Evolutionary conservation across 2,113 vertebrate genomes (phyloP), one percentile per base, ranked within the genome.

Genomic region (Saccopteryx bilineata): DNA sequence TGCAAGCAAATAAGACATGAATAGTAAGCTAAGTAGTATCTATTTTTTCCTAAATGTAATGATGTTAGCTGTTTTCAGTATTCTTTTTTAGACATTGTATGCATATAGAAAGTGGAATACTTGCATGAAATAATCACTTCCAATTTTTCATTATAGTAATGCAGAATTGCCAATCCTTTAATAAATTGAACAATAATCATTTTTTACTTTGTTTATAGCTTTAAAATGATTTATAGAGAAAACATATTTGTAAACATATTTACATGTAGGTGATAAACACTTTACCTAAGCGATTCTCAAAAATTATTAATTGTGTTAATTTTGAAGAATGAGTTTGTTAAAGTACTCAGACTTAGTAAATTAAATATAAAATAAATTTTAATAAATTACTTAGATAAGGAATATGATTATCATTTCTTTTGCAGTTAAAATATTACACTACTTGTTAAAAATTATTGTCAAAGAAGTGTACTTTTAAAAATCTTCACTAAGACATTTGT

Each of bases 1-100:
- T 13, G 90, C 63, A 3, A 72, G 50, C 18, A 60, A 69, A 13
- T 28, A 85, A 92, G 46, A 90, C 1, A 15, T 83, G 24, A 72
- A 61, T 65, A 95, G 82, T 92, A 28, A 69, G 88, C 15, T 97
- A 24, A 96, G 24, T 68, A 61, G 14, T 85, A 50, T 83, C n/a
- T 97, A 83, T 94, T 9, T 82, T 85, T 58, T 10, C 12, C 33
- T 52, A 81, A 97, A 80, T 31, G 39, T 33, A 75, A 90, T 79
- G 4, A 17, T 71, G 19, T 90, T 88, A 90, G 50, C 66, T 95
- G 82, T 58, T 96, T 54, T 50, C 28, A 60, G 1, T 78, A 31
- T 33, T 91, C 76, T 95, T 58, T 95, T 58, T 48, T 88, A 91
- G 50, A 9, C 72, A 92, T 69, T 75, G 12, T 0, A 83, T 31